These are phyloP conservation scores for Sphyrna mokarran DNA, from an alignment of 2,113 vertebrate species.

Conservation along the genomic window DNA sequence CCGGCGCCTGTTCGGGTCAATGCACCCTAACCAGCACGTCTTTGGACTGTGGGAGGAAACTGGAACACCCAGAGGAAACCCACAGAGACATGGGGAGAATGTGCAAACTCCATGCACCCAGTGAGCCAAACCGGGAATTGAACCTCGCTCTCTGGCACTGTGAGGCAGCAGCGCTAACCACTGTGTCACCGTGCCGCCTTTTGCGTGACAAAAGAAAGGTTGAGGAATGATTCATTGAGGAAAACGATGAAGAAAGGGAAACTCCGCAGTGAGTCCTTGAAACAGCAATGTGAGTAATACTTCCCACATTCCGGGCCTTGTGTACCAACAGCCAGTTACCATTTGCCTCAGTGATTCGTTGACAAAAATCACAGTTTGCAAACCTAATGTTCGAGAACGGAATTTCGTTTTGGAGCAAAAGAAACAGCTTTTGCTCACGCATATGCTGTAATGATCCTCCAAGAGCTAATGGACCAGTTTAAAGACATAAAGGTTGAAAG, in stretches of 20 bases:
- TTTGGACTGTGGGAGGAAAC: too few species aligned
- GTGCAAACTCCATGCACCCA: too few species aligned
- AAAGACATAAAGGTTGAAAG: neutral
- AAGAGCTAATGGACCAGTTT: neutral
- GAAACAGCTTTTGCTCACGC: neutral
- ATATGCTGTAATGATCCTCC: neutral
- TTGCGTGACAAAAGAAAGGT: neutral
- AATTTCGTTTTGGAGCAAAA: neutral
- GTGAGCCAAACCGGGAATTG: too few species aligned
- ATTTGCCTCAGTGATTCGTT: neutral
- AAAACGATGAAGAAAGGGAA: neutral
- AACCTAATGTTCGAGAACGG: neutral
- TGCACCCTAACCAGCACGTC: too few species aligned
- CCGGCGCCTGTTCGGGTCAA: too few species aligned
- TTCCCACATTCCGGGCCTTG: neutral
- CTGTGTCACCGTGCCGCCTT: too few species aligned
- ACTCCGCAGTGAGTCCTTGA: neutral
- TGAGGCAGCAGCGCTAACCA: too few species aligned
- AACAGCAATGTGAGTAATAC: neutral
- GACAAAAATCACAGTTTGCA: neutral
- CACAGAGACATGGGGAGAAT: too few species aligned
- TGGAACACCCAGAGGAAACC: too few species aligned
- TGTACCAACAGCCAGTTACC: neutral
- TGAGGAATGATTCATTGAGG: neutral
- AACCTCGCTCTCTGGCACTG: too few species aligned